phyloP scores from a whole-genome alignment of 2,888 invertebrate genomes.

The Leptinotarsa tumamoca region DNA sequence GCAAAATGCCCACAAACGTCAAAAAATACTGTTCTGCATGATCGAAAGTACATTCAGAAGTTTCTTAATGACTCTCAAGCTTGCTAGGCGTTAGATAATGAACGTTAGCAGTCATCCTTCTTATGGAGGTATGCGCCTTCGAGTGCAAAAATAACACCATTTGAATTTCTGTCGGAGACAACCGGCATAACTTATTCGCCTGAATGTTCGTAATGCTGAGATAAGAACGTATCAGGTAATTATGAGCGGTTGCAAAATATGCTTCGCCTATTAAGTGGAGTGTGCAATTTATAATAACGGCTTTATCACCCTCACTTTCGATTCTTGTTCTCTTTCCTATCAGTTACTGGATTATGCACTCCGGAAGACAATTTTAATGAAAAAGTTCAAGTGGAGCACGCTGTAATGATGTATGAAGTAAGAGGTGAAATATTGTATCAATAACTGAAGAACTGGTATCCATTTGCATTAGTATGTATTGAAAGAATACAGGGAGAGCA shows the following conservation, averaged over 20 bases:
- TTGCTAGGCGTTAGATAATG: too few relatives aligned
- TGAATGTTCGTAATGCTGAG: constrained; percentile 1
- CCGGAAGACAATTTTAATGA: background rate
- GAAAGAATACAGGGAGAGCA: too few relatives aligned
- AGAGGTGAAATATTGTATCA: background rate
- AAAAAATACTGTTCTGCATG: too few relatives aligned
- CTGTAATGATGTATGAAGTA: background rate
- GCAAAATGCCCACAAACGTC: too few relatives aligned
- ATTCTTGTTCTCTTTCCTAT: background rate
- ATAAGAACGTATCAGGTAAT: constrained; percentile 16
- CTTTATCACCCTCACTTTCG: constrained; percentile 23
- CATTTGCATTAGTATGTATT: background rate
- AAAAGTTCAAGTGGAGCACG: background rate
- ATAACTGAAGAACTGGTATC: background rate
- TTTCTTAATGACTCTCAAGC: too few relatives aligned
- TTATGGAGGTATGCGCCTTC: background rate
- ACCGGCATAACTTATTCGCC: constrained; percentile 5
- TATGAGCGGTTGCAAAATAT: constrained; percentile 29
- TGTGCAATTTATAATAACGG: constrained; percentile 33
- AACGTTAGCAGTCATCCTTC: background rate
- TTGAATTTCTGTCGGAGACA: background rate
- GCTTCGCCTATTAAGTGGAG: constrained; percentile 18
- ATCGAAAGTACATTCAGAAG: too few relatives aligned
- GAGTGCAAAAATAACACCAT: background rate
- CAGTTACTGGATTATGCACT: constrained; percentile 1